Evolutionary conservation across 2,797 vertebrate species (phyloP), one percentile per base, ranked within the genome.

Genomic region (Sebastolobus altivelis): DNA sequence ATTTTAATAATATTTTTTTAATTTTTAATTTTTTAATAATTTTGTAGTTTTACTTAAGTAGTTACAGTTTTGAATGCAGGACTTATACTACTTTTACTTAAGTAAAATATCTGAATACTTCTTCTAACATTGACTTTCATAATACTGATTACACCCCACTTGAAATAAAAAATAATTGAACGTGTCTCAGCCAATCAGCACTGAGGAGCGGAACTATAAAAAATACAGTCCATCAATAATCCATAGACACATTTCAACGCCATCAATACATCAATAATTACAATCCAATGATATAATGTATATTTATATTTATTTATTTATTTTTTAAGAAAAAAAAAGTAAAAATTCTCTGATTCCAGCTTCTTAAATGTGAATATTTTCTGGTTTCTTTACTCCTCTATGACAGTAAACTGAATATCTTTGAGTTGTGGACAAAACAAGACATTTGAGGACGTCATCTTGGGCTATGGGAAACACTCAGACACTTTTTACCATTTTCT

Each of bases 141-240:
- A 60, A n/a, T 8, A 35, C 18, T 7, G 49, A 52, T 52, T n/a
- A 25, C 2, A 31, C 31, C 9, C 10, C n/a, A 79, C 8, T 59
- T 38, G 20, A 65, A 52, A 67, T 49, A 52, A n/a, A 62, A n/a
- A 18, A n/a, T 7, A 33, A 52, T 9, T 22, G 2, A 74, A 37
- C 16, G 46, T 69, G 76, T 59, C 69, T 73, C 72, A 60, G 65
- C 87, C 89, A 90, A 90, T 87, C 82, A 85, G 78, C 78, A 13
- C 25, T 8, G 33, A 67, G 75, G 14, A 67, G 33, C 68, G 46
- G 76, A 80, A 79, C 59, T 43, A 59, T 22, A 73, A 62, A 61
- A 22, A 40, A 49, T 38, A 55, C 20, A 73, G 59, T 20, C 18
- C 49, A 52, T n/a, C 20, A 52, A 18, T 46, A 18, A 46, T 18